phyloP scores from a whole-genome alignment of 2,113 vertebrate species.

The Drymodes brunneopygia region DNA sequence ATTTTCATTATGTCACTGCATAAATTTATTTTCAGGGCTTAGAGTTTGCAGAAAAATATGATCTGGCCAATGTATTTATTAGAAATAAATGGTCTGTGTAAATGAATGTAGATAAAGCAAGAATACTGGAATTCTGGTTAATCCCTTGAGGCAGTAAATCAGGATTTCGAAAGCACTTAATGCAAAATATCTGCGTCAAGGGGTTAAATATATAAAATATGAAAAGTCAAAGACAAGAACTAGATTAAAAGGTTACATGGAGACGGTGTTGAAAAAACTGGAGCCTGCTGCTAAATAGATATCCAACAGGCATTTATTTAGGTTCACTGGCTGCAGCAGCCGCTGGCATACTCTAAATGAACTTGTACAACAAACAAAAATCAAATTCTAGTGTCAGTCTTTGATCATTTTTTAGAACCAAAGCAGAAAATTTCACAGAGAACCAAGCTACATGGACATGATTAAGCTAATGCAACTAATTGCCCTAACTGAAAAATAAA shows the following conservation, averaged over 20 bases:
- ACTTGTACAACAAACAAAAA: conserved; percentile 6
- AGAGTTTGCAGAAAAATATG: conserved; percentile 40
- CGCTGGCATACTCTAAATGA: conserved; percentile 3
- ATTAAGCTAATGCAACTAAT: conserved; percentile 10
- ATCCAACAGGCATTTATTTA: conserved; percentile 43
- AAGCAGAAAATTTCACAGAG: conserved; percentile 19
- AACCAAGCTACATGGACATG: background rate
- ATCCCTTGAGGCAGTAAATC: conserved; percentile 45
- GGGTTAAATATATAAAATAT: conserved; percentile 52
- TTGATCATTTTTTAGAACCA: conserved; percentile 14
- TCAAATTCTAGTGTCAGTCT: background rate
- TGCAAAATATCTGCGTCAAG: conserved; percentile 56
- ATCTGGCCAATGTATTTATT: conserved; percentile 35
- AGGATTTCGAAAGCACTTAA: conserved; percentile 51
- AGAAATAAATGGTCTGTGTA: conserved; percentile 55
- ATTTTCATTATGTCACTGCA: conserved; percentile 49
- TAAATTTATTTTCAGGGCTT: conserved; percentile 45
- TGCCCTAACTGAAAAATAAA: background rate
- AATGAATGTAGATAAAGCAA: conserved; percentile 44
- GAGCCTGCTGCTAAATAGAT: conserved; percentile 38
- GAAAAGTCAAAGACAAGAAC: conserved; percentile 47
- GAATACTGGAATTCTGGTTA: conserved; percentile 39
- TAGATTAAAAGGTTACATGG: conserved; percentile 34
- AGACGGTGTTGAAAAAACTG: background rate
- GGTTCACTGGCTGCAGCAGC: background rate